Percentiles rank a stretch among this genome's conserved stretches.
Evolutionary conservation across 2,888 invertebrate genomes (phyloP).

Genomic region (Eilema caniola): DNA sequence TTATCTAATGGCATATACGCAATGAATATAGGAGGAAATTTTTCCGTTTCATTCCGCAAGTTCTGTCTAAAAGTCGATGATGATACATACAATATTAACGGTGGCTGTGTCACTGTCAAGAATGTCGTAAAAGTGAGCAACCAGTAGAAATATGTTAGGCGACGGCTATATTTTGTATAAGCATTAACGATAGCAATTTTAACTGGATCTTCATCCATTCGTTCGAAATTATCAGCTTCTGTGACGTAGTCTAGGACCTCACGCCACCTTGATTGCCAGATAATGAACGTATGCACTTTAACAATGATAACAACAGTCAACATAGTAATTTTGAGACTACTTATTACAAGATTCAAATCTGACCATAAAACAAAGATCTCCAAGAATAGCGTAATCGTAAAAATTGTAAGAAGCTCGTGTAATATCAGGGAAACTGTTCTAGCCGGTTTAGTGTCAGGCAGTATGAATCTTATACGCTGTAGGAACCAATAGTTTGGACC

Average conservation of each 20-base stretch:
- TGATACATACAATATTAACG: constrained; percentile 65
- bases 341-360: constrained; percentile 68
- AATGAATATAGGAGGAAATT: constrained; percentile 76
- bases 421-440: constrained; percentile 59
- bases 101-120: constrained; percentile 60
- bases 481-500: constrained; percentile 75
- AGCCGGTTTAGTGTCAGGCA: constrained; percentile 59
- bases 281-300: constrained; percentile 69
- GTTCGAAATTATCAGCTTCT: constrained; percentile 72
- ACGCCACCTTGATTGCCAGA: constrained; percentile 72
- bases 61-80: constrained; percentile 64
- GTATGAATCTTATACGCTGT: constrained; percentile 62
- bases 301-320: constrained; percentile 72
- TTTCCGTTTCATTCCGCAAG: constrained; percentile 65
- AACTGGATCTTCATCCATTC: constrained; percentile 54
- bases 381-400: constrained; percentile 71
- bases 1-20: constrained; percentile 79
- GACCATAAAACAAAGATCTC: constrained; percentile 72
- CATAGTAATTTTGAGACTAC: constrained; percentile 77
- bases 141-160: constrained; percentile 73
- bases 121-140: constrained; percentile 68
- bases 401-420: constrained; percentile 64
- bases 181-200: constrained; percentile 59
- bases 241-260: constrained; percentile 71
- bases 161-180: constrained; percentile 73